Evolutionary conservation across 2,113 vertebrate species (phyloP).

Genomic region (Bubo blakistoni): DNA sequence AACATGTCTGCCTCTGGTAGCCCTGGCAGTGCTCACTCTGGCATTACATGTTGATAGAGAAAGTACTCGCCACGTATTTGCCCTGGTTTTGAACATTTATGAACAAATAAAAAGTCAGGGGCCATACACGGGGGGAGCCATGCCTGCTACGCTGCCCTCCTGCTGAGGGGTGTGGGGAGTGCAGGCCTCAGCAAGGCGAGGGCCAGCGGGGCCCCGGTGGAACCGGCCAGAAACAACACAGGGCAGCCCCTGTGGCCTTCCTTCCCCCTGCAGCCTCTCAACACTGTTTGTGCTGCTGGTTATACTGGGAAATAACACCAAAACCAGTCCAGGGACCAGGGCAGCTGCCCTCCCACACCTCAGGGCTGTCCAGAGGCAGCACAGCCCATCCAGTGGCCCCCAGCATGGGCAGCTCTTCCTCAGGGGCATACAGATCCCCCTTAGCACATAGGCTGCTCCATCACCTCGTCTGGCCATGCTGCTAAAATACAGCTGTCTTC

Average conservation of each 20-base stretch:
- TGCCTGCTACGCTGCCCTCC: neutral
- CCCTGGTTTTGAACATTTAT: neutral
- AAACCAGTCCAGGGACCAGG: neutral
- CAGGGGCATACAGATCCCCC: fast-evolving
- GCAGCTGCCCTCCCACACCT: neutral
- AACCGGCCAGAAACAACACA: neutral
- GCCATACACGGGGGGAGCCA: too few species aligned
- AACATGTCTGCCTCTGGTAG: neutral
- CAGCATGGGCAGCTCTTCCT: neutral
- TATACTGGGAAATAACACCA: neutral
- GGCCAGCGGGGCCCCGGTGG: fast-evolving
- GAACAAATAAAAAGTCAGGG: neutral
- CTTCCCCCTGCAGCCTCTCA: neutral
- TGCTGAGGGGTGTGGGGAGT: too few species aligned
- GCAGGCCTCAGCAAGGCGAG: neutral
- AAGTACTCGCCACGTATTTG: neutral
- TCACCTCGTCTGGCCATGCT: too few species aligned
- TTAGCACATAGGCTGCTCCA: neutral
- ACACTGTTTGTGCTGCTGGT: too few species aligned
- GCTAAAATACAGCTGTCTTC: neutral
- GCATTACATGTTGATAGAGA: neutral
- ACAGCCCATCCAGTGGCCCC: neutral
- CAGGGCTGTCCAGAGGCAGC: neutral
- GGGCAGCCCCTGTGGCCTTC: neutral
- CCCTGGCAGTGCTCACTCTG: neutral